A percentile compares a stretch with the other conserved stretches of the same genome.
Conservation (phyloP, 2,797 vertebrate genomes). For the Lacerta agilis region DNA sequence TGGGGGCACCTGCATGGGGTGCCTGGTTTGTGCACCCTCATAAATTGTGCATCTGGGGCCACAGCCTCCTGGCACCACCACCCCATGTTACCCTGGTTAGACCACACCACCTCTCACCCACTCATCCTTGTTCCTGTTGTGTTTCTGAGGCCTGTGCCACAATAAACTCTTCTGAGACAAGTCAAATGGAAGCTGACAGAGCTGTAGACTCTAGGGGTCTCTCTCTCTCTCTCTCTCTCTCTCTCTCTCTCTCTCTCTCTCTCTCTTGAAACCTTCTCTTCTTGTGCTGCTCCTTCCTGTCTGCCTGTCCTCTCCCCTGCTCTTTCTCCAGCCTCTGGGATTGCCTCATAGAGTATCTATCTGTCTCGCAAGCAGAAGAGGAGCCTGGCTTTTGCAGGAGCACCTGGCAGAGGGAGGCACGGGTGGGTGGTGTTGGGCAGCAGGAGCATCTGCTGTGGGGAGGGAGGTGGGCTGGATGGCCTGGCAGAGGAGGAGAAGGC, state of each 20-base stretch:
- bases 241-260: background rate
- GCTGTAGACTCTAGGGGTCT: rapidly evolving
- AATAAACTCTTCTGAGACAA: background rate
- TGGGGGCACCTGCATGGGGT: too few species aligned
- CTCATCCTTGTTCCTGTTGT: background rate
- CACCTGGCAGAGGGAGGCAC: background rate
- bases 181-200: background rate
- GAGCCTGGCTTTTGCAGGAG: too few species aligned
- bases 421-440: background rate
- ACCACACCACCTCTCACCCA: too few species aligned
- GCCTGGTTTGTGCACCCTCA: too few species aligned
- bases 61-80: too few species aligned
- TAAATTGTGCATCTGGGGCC: too few species aligned
- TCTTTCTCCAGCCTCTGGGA: background rate
- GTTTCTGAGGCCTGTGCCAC: background rate
- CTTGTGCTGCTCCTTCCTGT: background rate
- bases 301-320: too few species aligned
- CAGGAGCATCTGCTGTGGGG: background rate
- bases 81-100: background rate
- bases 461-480: background rate
- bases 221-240: background rate
- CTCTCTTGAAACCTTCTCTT: background rate
- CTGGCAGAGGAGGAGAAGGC: background rate
- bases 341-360: background rate
- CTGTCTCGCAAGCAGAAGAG: background rate